These are phyloP conservation scores for Geopemphigus sp. DNA, from an alignment of 1,140 invertebrate genomes.

Conservation along the genomic window DNA sequence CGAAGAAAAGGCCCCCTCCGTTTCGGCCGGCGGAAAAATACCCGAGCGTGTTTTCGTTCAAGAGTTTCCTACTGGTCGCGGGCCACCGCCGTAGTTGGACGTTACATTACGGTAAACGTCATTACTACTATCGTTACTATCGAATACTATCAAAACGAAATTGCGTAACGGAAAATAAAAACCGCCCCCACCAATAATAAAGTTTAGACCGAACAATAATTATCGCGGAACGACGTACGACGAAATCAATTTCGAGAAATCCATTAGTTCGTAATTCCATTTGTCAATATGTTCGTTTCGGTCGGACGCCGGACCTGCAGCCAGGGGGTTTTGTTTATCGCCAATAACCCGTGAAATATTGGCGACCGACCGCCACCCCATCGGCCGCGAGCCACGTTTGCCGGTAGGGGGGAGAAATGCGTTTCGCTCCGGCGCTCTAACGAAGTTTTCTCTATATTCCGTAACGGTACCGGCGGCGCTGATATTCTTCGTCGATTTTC, in stretches of 20 bases:
- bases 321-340: constrained; percentile 42
- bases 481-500: not conserved
- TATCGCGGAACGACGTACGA: constrained; percentile 28
- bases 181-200: no score
- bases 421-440: constrained; percentile 29
- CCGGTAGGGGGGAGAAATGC: constrained; percentile 29
- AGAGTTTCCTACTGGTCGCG: no score
- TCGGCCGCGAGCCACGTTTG: constrained; percentile 13
- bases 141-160: no score
- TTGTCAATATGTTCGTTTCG: constrained; percentile 45
- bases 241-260: constrained; percentile 42
- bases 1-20: no score
- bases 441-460: constrained; percentile 34
- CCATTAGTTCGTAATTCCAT: constrained; percentile 48
- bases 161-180: no score
- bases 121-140: no score
- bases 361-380: no score
- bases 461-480: constrained; percentile 7
- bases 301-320: constrained; percentile 10
- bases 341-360: constrained; percentile 48
- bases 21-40: no score
- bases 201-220: constrained; percentile 21
- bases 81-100: no score
- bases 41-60: no score
- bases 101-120: no score